These are phyloP conservation scores for Patella vulgata DNA, from an alignment of 1,140 invertebrate genomes.

Conservation along the genomic window DNA sequence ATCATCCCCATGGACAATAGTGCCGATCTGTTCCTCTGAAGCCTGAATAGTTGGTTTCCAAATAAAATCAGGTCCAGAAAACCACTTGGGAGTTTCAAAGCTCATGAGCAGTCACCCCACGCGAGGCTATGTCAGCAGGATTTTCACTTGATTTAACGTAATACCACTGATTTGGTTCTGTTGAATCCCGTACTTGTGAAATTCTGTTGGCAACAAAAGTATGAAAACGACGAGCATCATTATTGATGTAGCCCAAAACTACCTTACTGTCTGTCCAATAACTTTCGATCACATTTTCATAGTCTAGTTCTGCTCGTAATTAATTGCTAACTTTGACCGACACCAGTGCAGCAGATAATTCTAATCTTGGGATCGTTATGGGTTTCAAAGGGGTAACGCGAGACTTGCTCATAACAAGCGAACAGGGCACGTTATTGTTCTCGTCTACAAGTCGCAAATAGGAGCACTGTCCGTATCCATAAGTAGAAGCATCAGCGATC, in stretches of 20 bases:
- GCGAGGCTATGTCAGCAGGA: conserved; percentile 34
- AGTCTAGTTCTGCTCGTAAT: conserved; percentile 20
- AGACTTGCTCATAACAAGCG: no score
- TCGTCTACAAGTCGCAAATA: no score
- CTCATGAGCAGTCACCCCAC: conserved; percentile 18
- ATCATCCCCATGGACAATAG: conserved; percentile 7
- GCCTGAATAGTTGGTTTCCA: neutral
- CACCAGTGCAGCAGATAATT: conserved; percentile 24
- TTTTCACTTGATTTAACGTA: conserved; percentile 27
- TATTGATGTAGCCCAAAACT: conserved; percentile 29
- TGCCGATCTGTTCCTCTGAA: neutral
- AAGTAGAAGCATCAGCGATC: no score
- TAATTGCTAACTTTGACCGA: conserved; percentile 24
- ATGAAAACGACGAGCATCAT: conserved; percentile 30
- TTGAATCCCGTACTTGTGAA: conserved; percentile 18
- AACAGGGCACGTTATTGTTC: no score
- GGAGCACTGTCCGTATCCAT: no score
- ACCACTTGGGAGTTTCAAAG: neutral
- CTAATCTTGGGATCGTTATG: conserved; percentile 26
- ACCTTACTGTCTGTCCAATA: conserved; percentile 36
- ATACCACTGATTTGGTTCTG: conserved; percentile 19
- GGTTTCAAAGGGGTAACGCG: no score
- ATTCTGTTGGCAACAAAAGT: conserved; percentile 41
- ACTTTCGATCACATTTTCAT: conserved; percentile 2
- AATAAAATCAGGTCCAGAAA: conserved; percentile 3